These are phyloP conservation scores for Melanotaenia maccullochi DNA, from an alignment of 2,797 vertebrate species.

Conservation along the genomic window DNA sequence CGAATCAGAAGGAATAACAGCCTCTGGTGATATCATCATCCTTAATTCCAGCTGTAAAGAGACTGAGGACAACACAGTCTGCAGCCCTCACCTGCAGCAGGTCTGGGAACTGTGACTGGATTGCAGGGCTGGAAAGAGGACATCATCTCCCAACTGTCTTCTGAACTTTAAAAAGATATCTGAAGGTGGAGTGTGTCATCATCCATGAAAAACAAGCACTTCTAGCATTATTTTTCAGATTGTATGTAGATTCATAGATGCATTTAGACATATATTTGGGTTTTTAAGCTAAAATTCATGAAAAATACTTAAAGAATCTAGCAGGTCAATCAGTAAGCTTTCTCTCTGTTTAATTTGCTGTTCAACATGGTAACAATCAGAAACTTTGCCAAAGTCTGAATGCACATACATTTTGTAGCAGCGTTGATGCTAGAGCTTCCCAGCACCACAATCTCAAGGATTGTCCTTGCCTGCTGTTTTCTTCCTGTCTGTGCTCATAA, in stretches of 20 bases:
- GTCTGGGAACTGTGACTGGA: conserved; percentile 33
- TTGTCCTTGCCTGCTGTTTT: conserved; percentile 3
- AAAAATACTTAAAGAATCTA: not conserved
- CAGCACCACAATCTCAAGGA: conserved; percentile 18
- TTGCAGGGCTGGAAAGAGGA: conserved; percentile 31
- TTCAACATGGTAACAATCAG: conserved; percentile 39
- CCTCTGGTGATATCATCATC: conserved; percentile 24
- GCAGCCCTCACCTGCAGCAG: conserved; percentile 27
- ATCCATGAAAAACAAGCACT: conserved; percentile 69
- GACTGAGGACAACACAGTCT: conserved; percentile 16
- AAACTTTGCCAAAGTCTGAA: conserved; percentile 53
- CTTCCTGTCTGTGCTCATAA: conserved; percentile 8
- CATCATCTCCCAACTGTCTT: conserved; percentile 26
- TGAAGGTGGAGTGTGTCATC: conserved; percentile 26
- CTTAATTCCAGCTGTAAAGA: conserved; percentile 34
- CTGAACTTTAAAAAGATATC: conserved; percentile 50
- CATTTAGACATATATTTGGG: not conserved
- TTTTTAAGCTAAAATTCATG: conserved; percentile 1
- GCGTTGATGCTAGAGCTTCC: conserved; percentile 9
- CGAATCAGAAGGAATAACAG: conserved; percentile 27
- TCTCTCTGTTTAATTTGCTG: conserved; percentile 16
- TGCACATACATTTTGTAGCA: conserved; percentile 19
- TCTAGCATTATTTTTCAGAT: conserved; percentile 57
- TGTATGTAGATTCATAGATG: conserved; percentile 24
- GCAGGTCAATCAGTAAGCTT: not conserved